A percentile compares a stretch with the other conserved stretches of the same genome.
Evolutionary conservation across 2,888 invertebrate species (phyloP).

Genomic region (Ecdyonurus torrentis): DNA sequence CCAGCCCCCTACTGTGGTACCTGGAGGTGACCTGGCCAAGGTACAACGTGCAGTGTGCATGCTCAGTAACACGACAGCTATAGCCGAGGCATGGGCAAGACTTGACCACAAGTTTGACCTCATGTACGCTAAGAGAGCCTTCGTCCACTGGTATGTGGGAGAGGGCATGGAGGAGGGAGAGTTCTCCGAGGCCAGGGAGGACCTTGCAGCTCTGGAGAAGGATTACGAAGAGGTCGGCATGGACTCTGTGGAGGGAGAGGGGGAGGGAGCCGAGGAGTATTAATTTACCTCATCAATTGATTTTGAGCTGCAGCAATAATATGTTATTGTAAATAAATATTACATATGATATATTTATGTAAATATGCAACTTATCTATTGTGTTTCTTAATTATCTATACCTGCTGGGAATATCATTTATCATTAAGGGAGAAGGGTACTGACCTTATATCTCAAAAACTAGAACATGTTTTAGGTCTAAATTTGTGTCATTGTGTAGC

Average conservation of each 20-base stretch:
- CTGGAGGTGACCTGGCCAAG: constrained; percentile 89
- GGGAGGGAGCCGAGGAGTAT: constrained; percentile 41
- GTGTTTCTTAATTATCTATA: no score
- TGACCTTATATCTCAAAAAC: no score
- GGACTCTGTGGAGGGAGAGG: constrained; percentile 63
- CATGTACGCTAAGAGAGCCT: constrained; percentile 94
- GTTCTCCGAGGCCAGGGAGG: constrained; percentile 64
- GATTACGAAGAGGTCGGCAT: constrained; percentile 56
- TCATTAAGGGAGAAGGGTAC: no score
- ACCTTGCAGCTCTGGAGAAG: no score
- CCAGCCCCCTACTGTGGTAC: constrained; percentile 87
- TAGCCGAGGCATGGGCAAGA: constrained; percentile 93
- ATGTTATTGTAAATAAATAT: no score
- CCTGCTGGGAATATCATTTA: no score
- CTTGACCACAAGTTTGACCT: constrained; percentile 92
- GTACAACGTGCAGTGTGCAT: constrained; percentile 95
- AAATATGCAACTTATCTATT: no score
- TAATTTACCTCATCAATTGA: no score
- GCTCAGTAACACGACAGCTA: constrained; percentile 94
- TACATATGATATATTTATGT: no score
- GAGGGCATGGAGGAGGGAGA: constrained; percentile 77
- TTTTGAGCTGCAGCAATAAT: no score
- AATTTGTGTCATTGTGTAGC: no score
- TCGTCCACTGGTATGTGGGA: constrained; percentile 89
- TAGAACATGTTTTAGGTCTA: no score